Base-by-base conservation (phyloP, 2,888 invertebrate species). In the Amaurobius ferox region DNA sequence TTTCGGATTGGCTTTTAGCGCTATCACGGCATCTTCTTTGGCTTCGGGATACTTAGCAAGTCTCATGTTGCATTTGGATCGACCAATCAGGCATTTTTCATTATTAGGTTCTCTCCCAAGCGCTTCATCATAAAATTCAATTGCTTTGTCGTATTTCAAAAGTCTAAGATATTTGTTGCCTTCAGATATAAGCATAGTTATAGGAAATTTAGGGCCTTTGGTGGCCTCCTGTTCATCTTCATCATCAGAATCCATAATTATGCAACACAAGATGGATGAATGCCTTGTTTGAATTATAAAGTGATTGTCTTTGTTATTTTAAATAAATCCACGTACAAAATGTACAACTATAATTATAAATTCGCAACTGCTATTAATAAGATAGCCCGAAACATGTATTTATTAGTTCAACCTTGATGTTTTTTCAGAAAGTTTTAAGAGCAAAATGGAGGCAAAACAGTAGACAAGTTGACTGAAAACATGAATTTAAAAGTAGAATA, bases 81-180 rank as follows among this genome's bases (percentile, higher is more conserved):
- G 76, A 9, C 71, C 64, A 5, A 83, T 16, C 11, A 70, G 71
- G 9, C 40, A 29, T 28, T 44, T 64, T 11, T 16, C 62, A n/a
- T 77, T 83, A 44, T 28, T 77, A 2, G 83, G 83, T 48, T 83
- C 76, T 16, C 28, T n/a, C n/a, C 64, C 70, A 9, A 83, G 48
- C n/a, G 48, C 83, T 19, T 26, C 29, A 13, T 83, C 39, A 13
- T 39, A 77, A 23, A 26, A 71, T 6, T 23, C 11, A 3, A 77
- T 62, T 16, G 83, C 83, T 39, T 40, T 64, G 7, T 76, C 35
- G 40, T 62, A 70, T 29, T 35, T 16, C 1, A 19, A 19, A 7
- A 68, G 44, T 16, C 48, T 55, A 7, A 61, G 35, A 9, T 80
- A 74, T 13, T 26, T 40, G 11, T 23, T 32, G 35, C 83, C 83